Base-by-base conservation (phyloP, 2,888 invertebrate genomes). In the Agonopterix heracliana region DNA sequence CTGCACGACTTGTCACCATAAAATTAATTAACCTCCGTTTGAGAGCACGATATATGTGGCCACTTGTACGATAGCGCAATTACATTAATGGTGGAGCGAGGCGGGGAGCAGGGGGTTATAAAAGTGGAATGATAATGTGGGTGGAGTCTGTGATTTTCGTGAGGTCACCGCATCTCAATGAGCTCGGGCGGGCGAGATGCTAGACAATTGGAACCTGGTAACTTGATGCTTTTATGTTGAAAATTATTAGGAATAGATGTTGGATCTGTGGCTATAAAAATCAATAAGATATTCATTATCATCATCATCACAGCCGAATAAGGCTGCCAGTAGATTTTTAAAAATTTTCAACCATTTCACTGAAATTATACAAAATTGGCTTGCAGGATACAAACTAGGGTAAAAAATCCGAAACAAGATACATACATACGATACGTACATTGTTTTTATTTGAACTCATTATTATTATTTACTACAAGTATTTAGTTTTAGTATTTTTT, bases 101-200 rank as follows among this genome's bases (percentile, higher is more conserved):
- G n/a, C 9, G 41, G 35, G 34, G n/a, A 11, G 35, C 12, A 17
- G 47, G 41, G 64, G 58, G 59, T 55, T 59, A 74, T 74, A 76
- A 72, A 75, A 73, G 65, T 66, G 67, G 72, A 63, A 76, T 73
- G 74, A 69, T 74, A 76, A 76, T 70, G 66, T 64, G 64, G 71
- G 70, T 54, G 71, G 71, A 66, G 69, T 54, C 68, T 60, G 60
- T 60, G 71, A 74, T 75, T 78, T 73, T 69, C 59, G 71, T 63
- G 75, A 79, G 85, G 82, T 86, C 83, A 74, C 75, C 71, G 87
- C 68, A 79, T 87, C 77, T 66, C 74, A 78, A 78, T 83, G 78
- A 76, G 69, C 55, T 51, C 44, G 45, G 13, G 36, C 43, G 34
- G 14, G 10, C 35, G 36, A 26, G 26, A 10, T 12, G 40, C 40